Conservation (phyloP, 2,888 invertebrate species). For the Syritta pipiens region DNA sequence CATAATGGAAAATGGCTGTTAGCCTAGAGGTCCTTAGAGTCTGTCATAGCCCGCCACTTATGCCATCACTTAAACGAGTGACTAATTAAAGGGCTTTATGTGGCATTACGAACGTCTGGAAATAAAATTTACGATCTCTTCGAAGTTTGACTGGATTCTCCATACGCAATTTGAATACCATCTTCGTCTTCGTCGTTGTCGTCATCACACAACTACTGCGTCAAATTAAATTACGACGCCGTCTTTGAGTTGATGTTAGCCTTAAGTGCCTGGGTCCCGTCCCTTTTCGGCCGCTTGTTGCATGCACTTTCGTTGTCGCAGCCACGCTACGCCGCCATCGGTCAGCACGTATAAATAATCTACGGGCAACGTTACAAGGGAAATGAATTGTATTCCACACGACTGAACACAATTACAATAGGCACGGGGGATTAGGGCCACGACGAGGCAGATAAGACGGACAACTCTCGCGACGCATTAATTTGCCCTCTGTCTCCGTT, state of each 20-base stretch:
- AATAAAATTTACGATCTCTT: constrained; percentile 19
- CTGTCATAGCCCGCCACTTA: constrained; percentile 1
- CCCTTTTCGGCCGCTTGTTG: constrained; percentile 1
- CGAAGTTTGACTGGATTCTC: constrained; percentile 1
- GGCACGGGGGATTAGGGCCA: constrained; percentile 28
- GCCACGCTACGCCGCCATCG: constrained; percentile 9
- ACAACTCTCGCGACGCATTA: constrained; percentile 29
- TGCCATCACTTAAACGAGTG: neutral
- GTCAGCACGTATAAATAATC: constrained; percentile 13
- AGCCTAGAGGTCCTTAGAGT: neutral
- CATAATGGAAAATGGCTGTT: neutral
- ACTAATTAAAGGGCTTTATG: constrained; percentile 13
- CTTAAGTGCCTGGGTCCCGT: neutral
- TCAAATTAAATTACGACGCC: constrained; percentile 21
- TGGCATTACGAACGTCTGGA: neutral
- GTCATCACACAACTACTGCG: constrained; percentile 3
- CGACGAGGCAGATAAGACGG: constrained; percentile 23
- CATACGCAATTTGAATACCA: neutral
- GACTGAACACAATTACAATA: constrained; percentile 29
- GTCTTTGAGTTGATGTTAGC: neutral
- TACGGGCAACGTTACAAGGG: neutral
- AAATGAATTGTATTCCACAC: constrained; percentile 28
- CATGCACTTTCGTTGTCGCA: neutral
- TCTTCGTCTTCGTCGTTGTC: neutral
- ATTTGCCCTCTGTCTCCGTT: constrained; percentile 15